These are phyloP conservation scores for Columba livia DNA, from an alignment of 2,113 vertebrate species.

Conservation along the genomic window DNA sequence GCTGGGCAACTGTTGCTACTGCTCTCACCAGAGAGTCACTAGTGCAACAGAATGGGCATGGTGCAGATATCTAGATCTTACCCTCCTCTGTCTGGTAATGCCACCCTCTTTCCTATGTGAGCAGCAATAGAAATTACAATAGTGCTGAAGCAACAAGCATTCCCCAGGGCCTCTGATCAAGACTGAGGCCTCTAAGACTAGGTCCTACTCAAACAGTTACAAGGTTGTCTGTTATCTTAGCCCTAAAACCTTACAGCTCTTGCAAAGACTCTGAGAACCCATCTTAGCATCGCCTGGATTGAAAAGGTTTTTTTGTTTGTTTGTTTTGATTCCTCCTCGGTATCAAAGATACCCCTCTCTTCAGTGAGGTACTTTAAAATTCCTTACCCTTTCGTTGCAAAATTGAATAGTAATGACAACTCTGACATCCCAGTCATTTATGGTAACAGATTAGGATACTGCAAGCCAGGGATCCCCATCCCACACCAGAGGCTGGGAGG, in stretches of 20 bases:
- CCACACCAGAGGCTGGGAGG: neutral
- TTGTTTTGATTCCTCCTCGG: neutral
- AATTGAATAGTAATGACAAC: no score
- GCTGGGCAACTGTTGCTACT: neutral
- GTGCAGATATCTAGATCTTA: neutral
- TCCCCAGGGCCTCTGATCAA: neutral
- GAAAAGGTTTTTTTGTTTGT: neutral
- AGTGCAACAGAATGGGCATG: neutral
- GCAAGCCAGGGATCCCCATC: neutral
- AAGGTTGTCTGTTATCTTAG: neutral
- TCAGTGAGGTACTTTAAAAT: neutral
- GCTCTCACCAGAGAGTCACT: neutral
- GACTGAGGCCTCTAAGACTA: neutral
- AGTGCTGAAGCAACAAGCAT: neutral
- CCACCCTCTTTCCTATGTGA: neutral
- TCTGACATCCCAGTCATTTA: neutral
- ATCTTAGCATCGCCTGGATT: neutral
- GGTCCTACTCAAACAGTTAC: neutral
- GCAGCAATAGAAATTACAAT: neutral
- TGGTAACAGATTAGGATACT: neutral
- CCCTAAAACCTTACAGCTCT: neutral
- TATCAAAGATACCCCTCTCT: neutral
- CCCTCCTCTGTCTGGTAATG: neutral
- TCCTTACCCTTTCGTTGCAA: no score
- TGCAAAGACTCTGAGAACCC: neutral